Percentiles rank a stretch among this genome's conserved stretches.
phyloP scores from a whole-genome alignment of 1,140 invertebrate genomes.

The Holotrichia oblita region DNA sequence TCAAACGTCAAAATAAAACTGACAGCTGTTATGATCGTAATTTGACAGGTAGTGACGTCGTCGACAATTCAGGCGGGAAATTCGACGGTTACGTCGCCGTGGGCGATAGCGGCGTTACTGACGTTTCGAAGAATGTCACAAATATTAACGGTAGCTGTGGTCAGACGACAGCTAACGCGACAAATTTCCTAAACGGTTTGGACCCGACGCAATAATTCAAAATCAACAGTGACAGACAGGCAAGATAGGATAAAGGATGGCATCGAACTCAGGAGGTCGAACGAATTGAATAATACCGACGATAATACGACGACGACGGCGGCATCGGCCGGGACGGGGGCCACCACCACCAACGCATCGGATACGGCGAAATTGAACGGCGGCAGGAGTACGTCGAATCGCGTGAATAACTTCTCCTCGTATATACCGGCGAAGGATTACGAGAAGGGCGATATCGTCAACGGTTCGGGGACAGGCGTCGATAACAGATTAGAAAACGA shows the following conservation, averaged over 20 bases:
- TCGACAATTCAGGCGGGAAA: not conserved
- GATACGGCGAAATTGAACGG: not conserved
- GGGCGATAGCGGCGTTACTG: not conserved
- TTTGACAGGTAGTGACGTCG: slow-evolving; percentile 4
- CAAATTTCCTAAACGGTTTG: slow-evolving; percentile 7
- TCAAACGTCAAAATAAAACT: too few relatives aligned
- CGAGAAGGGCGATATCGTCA: slow-evolving; percentile 47
- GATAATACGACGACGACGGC: not conserved
- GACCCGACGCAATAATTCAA: not conserved
- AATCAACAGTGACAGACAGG: slow-evolving; percentile 20
- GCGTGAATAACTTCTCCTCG: slow-evolving; percentile 65
- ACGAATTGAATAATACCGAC: not conserved
- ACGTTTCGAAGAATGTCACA: not conserved
- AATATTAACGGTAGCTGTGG: not conserved
- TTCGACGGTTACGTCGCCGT: not conserved
- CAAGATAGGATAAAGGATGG: not conserved
- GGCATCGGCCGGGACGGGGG: not conserved
- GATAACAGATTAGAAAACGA: not conserved
- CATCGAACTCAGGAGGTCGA: not conserved
- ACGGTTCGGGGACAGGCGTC: not conserved
- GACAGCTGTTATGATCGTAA: not conserved
- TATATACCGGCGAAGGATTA: slow-evolving; percentile 64
- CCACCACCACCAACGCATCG: too few relatives aligned
- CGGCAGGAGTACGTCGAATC: not conserved
- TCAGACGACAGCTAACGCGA: not conserved